Conservation (phyloP, 2,888 invertebrate genomes). For the Boloria euphrosyne region DNA sequence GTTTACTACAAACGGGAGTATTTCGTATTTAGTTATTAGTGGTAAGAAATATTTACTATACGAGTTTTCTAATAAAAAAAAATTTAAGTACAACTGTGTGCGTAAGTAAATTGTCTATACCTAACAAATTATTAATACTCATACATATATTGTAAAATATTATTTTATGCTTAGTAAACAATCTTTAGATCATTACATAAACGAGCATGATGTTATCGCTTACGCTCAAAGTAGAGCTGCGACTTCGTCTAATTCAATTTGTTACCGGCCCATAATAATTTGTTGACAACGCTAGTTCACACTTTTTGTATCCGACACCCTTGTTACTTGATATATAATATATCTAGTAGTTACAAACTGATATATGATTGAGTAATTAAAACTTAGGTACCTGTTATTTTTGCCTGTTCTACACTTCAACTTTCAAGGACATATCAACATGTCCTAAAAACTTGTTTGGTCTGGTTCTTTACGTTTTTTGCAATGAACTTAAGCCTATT, state of each 20-base stretch:
- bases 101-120: too few species aligned
- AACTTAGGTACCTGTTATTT: background rate
- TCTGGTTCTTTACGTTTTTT: background rate
- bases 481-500: background rate
- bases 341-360: background rate
- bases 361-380: background rate
- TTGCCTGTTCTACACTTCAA: background rate
- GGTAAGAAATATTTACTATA: too few species aligned
- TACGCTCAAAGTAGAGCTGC: constrained; percentile 19
- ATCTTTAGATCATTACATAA: constrained; percentile 13
- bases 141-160: background rate
- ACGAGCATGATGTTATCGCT: constrained; percentile 24
- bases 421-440: constrained; percentile 10
- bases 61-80: too few species aligned
- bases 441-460: constrained; percentile 1
- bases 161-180: constrained; percentile 11
- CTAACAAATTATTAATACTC: too few species aligned
- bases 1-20: too few species aligned
- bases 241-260: constrained; percentile 55
- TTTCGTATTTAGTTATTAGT: too few species aligned
- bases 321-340: constrained; percentile 8
- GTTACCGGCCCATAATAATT: constrained; percentile 55
- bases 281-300: constrained; percentile 49
- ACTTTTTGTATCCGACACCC: constrained; percentile 17
- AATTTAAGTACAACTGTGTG: too few species aligned